These are phyloP conservation scores for Chelon auratus DNA, from an alignment of 2,797 vertebrate species.

Conservation along the genomic window DNA sequence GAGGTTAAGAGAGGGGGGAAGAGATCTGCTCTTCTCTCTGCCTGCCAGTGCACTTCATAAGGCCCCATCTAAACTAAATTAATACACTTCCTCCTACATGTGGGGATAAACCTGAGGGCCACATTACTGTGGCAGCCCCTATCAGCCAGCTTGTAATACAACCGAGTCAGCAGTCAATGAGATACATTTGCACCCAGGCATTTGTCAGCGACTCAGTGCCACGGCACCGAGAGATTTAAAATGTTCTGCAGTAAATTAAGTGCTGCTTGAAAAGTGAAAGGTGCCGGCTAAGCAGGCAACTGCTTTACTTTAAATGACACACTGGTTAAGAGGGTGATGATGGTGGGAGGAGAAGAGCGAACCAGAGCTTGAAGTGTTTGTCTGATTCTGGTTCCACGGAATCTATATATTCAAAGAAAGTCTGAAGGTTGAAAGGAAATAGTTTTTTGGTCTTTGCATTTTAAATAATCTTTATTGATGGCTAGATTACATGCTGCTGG, in stretches of 20 bases:
- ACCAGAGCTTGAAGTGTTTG: conserved; percentile 1
- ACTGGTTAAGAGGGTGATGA: conserved; percentile 56
- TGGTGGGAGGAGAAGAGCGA: conserved; percentile 28
- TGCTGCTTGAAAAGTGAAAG: conserved; percentile 77
- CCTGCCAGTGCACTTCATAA: conserved; percentile 63
- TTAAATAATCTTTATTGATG: background rate
- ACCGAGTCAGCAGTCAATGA: conserved; percentile 80
- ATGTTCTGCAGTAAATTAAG: conserved; percentile 79
- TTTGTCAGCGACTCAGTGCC: conserved; percentile 73
- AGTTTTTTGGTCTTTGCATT: background rate
- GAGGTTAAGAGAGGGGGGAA: conserved; percentile 42
- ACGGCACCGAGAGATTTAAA: conserved; percentile 79
- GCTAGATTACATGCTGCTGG: background rate
- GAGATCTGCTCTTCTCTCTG: conserved; percentile 50
- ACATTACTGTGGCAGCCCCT: conserved; percentile 66
- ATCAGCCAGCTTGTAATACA: conserved; percentile 76
- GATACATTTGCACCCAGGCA: conserved; percentile 81
- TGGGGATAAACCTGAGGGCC: conserved; percentile 80
- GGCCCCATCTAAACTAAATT: conserved; percentile 74
- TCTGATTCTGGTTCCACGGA: background rate
- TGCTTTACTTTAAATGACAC: conserved; percentile 75
- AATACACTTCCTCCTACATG: conserved; percentile 75
- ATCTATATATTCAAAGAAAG: background rate
- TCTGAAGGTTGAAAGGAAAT: background rate
- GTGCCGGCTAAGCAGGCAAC: conserved; percentile 77